Percentiles rank a stretch among this genome's conserved stretches.
Conservation (phyloP, 2,888 invertebrate species). For the Plagodis pulveraria region DNA sequence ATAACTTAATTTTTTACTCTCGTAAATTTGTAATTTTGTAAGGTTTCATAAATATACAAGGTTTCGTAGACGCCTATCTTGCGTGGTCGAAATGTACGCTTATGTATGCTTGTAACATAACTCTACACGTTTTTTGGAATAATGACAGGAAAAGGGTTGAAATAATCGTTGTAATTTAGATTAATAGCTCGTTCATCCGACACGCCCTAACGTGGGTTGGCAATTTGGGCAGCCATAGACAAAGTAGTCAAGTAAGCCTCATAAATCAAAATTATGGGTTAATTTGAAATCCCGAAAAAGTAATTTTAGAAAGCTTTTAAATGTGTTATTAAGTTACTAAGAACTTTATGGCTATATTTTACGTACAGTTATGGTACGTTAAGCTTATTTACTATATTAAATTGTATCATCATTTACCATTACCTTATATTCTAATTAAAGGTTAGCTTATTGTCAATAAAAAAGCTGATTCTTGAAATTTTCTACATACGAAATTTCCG, state of each 20-base stretch:
- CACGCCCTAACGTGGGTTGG: constrained; percentile 53
- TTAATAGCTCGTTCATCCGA: constrained; percentile 64
- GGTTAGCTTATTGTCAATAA: too few relatives aligned
- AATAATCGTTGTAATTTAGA: constrained; percentile 73
- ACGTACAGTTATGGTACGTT: too few relatives aligned
- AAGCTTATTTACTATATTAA: too few relatives aligned
- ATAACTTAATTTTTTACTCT: too few relatives aligned
- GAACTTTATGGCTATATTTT: too few relatives aligned
- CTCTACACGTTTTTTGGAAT: constrained; percentile 46
- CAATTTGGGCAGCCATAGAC: constrained; percentile 47
- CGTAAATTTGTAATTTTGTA: too few relatives aligned
- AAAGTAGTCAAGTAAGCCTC: constrained; percentile 43
- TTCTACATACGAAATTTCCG: too few relatives aligned
- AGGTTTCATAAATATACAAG: too few relatives aligned
- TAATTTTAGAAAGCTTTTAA: neutral
- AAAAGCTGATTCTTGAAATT: too few relatives aligned
- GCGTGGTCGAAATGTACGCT: neutral
- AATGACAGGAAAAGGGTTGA: constrained; percentile 66
- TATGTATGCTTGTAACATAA: constrained; percentile 5
- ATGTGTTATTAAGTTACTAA: too few relatives aligned
- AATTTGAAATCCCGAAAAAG: constrained; percentile 31
- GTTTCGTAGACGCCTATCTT: neutral
- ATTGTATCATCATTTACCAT: too few relatives aligned
- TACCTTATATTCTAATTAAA: too few relatives aligned
- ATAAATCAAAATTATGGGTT: constrained; percentile 50